These are phyloP conservation scores for Lordiphosa andalusiaca DNA, from an alignment of 2,888 invertebrate genomes.

Conservation along the genomic window DNA sequence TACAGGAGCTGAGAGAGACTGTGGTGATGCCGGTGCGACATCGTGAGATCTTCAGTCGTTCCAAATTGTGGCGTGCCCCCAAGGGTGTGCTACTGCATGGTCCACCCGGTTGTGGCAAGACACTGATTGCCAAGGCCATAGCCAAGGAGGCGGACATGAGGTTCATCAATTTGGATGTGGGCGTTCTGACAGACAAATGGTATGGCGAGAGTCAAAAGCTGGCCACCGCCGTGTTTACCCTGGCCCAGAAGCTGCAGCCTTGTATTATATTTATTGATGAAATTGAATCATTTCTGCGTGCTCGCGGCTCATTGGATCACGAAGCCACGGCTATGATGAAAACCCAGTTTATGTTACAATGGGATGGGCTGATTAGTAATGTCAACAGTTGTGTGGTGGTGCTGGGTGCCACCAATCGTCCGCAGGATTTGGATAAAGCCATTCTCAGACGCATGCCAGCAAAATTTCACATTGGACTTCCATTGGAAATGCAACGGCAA, in stretches of 20 bases:
- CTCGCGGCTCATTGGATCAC: slow-evolving; percentile 93
- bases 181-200: slow-evolving; percentile 98
- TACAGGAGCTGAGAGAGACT: slow-evolving; percentile 94
- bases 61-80: slow-evolving; percentile 93
- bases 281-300: slow-evolving; percentile 97
- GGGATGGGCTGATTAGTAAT: slow-evolving; percentile 98
- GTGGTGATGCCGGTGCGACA: slow-evolving; percentile 95
- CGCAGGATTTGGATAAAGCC: slow-evolving; percentile 59
- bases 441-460: slow-evolving; percentile 61
- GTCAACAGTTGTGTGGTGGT: slow-evolving; percentile 90
- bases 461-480: slow-evolving; percentile 88
- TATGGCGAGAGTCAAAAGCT: slow-evolving; percentile 99
- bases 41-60: slow-evolving; percentile 89
- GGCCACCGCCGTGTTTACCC: slow-evolving; percentile 96
- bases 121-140: slow-evolving; percentile 97
- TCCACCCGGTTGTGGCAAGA: slow-evolving; percentile 98
- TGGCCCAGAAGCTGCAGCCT: slow-evolving; percentile 94
- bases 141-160: slow-evolving; percentile 95
- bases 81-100: slow-evolving; percentile 97
- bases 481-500: slow-evolving; percentile 85
- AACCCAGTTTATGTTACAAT: slow-evolving; percentile 99
- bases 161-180: slow-evolving; percentile 96
- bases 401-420: slow-evolving; percentile 98
- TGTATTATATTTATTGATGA: slow-evolving; percentile 97
- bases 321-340: slow-evolving; percentile 99